A percentile compares a stretch with the other conserved stretches of the same genome.
Evolutionary conservation across 2,888 invertebrate genomes (phyloP).

Genomic region (Orthonevra nobilis): DNA sequence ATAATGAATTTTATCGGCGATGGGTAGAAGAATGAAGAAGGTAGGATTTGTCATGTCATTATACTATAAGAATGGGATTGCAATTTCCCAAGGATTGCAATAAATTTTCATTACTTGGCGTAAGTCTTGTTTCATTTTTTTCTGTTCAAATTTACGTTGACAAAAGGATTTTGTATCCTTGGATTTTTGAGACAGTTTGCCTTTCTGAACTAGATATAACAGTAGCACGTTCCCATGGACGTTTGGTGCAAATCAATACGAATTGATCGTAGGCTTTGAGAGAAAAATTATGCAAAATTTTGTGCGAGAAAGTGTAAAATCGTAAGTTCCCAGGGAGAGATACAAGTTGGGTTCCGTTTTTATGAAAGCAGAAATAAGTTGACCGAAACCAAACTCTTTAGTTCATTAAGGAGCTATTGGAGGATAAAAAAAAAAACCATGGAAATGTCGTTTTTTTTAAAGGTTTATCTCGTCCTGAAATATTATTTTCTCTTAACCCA

Average conservation of each 20-base stretch:
- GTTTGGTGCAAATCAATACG: background rate
- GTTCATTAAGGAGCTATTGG: no score
- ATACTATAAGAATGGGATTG: constrained; percentile 57
- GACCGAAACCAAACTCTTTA: no score
- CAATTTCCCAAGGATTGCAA: constrained; percentile 54
- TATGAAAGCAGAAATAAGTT: no score
- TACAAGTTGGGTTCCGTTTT: no score
- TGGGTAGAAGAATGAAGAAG: background rate
- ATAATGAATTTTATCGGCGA: constrained; percentile 33
- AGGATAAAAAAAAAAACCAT: background rate
- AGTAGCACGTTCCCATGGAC: constrained; percentile 15
- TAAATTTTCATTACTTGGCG: no score
- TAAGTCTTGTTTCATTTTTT: no score
- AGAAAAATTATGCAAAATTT: constrained; percentile 52
- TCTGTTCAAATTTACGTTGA: constrained; percentile 17
- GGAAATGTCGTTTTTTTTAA: no score
- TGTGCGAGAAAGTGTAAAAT: constrained; percentile 52
- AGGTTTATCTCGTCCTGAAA: no score
- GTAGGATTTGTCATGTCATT: constrained; percentile 68
- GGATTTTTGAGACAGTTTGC: constrained; percentile 35
- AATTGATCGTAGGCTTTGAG: background rate
- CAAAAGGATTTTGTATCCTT: constrained; percentile 55
- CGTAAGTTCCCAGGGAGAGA: constrained; percentile 52
- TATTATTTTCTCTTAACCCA: no score
- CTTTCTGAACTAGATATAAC: background rate